Base-by-base conservation (phyloP, 2,888 invertebrate genomes). In the Polymixis lichenea region DNA sequence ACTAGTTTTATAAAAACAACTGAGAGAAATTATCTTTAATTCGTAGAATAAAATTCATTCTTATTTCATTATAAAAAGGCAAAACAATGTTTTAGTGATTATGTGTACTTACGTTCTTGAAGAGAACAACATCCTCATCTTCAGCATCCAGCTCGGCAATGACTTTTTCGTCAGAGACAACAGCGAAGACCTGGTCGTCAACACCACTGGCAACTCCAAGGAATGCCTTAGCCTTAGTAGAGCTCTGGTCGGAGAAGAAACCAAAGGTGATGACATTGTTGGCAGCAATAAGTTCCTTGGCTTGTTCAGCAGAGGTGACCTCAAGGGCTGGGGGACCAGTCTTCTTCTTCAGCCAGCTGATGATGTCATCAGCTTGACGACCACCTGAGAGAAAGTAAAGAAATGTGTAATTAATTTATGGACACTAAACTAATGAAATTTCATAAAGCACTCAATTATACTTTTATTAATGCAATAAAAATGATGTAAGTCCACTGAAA, bases 341-440 rank as follows among this genome's bases (percentile, higher is more conserved):
- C 97, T 99, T 99, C 97, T 99, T 99, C 94, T 97, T 97, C 82
- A 99, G 95, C 99, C 99, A 99, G 88, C 97, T 97, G 80, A 99
- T 97, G 91, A 99, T 99, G 83, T 99, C 99, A 86, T 98, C 98
- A 88, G 98, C 98, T 94, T 98, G 98, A 90, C 99, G 98, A 76
- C 99, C 99, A 96, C 99, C 98, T 98, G 87, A 28, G 19, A 75
- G 85, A 55, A 71, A 78, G 46, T 13, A 32, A 72, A 22, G 15
- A 15, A 60, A 68, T 38, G n/a, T 15, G 15, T 67, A 38, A 68
- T 32, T 58, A 38, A 2, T 68, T 60, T 71, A 17, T 38, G 15
- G 51, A 15, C 4, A 55, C 3, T 17, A 22, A 5, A 17, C 6
- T 55, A 62, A 17, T 32, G 22, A 3, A 17, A 43, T 62, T 53